Evolutionary conservation across 1,140 invertebrate genomes (phyloP), one percentile per base, ranked within the genome.

Genomic region (Drosophila ambigua): DNA sequence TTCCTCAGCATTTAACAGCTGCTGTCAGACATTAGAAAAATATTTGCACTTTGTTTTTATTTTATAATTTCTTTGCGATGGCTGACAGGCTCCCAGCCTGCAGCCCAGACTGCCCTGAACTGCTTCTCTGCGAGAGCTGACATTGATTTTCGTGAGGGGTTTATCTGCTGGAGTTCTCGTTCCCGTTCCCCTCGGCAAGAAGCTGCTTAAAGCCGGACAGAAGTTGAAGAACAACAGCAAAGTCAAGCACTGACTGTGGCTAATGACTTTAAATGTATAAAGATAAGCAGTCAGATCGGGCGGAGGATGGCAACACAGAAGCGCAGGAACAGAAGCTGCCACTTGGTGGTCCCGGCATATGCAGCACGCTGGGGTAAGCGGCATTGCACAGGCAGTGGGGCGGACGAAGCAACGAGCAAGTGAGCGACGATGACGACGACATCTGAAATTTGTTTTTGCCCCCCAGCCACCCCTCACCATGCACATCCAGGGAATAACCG

Each of bases 261-360:
- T 87, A 85, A 87, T 87, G 82, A 87, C 82, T 85, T 87, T 82
- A 85, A 87, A 72, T 87, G 78, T 66, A 60, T 61, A 78, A 75
- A 87, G 82, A 85, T 87, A 87, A 85, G 77, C 75, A 87, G 63
- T 60, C 35, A n/a, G 28, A 57, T 8, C 41, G 28, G 50, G 9
- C 60, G 28, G 49, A 59, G 45, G 23, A 41, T 7, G 35, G 4
- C n/a, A 45, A 31, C 41, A 15, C 44, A 26, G 44, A 11, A 15
- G 11, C 9, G 62, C 45, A 53, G 66, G 41, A 53, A 39, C 66
- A 51, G 45, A 54, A 64, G 53, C 8, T 16, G 61, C 52, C 73
- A 64, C 74, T 68, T 73, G 44, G 44, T 55, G 59, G 67, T 35
- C 48, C 58, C 58, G 62, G 50, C 76, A 77, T 71, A 73, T 83